A percentile compares a stretch with the other conserved stretches of the same genome.
Evolutionary conservation across 2,888 invertebrate species (phyloP).

Genomic region (Lathronympha strigana): DNA sequence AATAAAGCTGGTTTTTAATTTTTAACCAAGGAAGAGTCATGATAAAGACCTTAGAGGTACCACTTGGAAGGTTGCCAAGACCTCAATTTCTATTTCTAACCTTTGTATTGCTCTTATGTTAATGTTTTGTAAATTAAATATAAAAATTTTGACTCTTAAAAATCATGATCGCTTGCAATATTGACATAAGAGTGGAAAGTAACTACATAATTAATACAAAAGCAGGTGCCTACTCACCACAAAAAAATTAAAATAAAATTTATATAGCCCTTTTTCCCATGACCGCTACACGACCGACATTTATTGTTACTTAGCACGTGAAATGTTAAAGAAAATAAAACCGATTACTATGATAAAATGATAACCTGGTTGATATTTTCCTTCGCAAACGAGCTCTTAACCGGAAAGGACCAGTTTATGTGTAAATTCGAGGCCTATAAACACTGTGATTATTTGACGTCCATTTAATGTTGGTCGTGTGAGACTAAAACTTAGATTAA

Average conservation of each 20-base stretch:
- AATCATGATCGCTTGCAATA: too few relatives aligned
- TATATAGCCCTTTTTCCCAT: background rate
- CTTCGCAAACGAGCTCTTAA: background rate
- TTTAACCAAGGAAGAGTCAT: too few relatives aligned
- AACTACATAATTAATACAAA: too few relatives aligned
- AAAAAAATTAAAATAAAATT: background rate
- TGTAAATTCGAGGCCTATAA: background rate
- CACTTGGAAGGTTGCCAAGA: too few relatives aligned
- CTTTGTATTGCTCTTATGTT: too few relatives aligned
- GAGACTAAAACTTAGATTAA: background rate
- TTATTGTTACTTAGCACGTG: background rate
- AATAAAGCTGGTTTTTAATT: too few relatives aligned
- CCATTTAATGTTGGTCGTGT: background rate
- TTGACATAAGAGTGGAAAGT: too few relatives aligned
- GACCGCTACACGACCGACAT: background rate
- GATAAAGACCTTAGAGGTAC: too few relatives aligned
- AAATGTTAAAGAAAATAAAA: background rate
- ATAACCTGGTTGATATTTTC: constrained; percentile 7
- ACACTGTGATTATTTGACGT: too few relatives aligned
- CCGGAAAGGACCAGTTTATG: background rate
- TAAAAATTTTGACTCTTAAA: too few relatives aligned
- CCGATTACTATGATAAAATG: background rate
- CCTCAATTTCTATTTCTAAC: too few relatives aligned
- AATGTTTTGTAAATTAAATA: too few relatives aligned
- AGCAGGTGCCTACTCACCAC: background rate